Percentiles rank a stretch among this genome's conserved stretches.
Conservation (phyloP, 1,140 invertebrate genomes). For the Holcopasites calliopsidis region DNA sequence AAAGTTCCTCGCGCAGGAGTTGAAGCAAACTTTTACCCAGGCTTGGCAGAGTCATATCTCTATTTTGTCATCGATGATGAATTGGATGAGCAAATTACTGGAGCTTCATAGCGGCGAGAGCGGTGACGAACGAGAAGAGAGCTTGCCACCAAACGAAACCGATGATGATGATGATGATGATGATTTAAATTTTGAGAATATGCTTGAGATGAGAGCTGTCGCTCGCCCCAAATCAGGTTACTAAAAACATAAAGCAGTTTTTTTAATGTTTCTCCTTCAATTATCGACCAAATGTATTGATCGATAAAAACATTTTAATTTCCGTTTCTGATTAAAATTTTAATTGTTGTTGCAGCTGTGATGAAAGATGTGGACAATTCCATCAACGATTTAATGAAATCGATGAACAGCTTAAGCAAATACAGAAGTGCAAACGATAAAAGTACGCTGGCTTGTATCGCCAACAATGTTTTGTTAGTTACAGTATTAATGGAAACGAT, state of each 20-base stretch:
- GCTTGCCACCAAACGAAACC: neutral
- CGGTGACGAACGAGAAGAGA: no score
- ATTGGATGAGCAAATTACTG: constrained; percentile 41
- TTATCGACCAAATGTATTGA: no score
- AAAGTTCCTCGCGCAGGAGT: constrained; percentile 29
- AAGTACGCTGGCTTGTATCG: constrained; percentile 47
- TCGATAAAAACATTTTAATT: no score
- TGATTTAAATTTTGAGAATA: neutral
- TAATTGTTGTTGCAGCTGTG: constrained; percentile 26
- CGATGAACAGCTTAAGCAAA: constrained; percentile 50
- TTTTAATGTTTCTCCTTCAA: no score
- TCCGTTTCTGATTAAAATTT: no score
- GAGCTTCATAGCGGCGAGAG: constrained; percentile 13
- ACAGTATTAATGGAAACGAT: constrained; percentile 63
- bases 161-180: neutral
- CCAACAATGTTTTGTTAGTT: constrained; percentile 63
- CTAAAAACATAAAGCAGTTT: neutral
- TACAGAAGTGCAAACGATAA: neutral
- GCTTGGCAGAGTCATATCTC: constrained; percentile 39
- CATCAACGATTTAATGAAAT: constrained; percentile 45
- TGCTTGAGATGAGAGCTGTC: neutral
- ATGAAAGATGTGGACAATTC: constrained; percentile 24
- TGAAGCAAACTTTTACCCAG: constrained; percentile 22
- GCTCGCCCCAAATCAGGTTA: constrained; percentile 2
- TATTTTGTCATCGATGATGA: constrained; percentile 2